Evolutionary conservation across 2,797 vertebrate species (phyloP).

Genomic region (Argya squamiceps): DNA sequence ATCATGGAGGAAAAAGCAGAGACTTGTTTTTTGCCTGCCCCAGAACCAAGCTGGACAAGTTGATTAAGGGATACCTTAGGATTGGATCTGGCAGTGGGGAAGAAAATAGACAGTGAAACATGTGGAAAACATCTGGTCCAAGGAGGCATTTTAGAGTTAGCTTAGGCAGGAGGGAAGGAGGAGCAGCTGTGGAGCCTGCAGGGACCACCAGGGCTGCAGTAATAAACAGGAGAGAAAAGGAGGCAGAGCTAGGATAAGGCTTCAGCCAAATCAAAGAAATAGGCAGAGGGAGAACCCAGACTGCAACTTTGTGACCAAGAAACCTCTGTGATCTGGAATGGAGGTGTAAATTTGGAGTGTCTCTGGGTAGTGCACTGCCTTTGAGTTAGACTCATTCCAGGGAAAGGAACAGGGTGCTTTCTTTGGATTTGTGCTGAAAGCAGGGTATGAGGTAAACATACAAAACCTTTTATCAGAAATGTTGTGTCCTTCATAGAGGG

Average conservation of each 20-base stretch:
- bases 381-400: not conserved
- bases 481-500: not conserved
- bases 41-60: not conserved
- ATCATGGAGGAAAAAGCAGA: not conserved
- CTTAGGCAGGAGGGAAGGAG: not conserved
- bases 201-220: not conserved
- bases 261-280: not conserved
- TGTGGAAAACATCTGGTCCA: slow-evolving; percentile 30
- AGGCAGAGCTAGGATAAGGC: not conserved
- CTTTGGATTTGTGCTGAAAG: not conserved
- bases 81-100: not conserved
- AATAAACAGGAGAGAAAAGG: not conserved
- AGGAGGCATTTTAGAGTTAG: slow-evolving; percentile 1
- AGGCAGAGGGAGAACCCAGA: not conserved
- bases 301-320: not conserved
- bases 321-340: not conserved
- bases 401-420: not conserved
- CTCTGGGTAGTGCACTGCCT: not conserved
- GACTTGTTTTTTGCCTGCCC: not conserved
- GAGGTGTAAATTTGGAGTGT: not conserved
- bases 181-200: not conserved
- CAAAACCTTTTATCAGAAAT: not conserved
- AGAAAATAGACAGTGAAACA: not conserved
- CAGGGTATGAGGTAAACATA: not conserved
- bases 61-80: not conserved